Conservation (phyloP, 2,113 vertebrate species). For the Mionectes macconnelli region DNA sequence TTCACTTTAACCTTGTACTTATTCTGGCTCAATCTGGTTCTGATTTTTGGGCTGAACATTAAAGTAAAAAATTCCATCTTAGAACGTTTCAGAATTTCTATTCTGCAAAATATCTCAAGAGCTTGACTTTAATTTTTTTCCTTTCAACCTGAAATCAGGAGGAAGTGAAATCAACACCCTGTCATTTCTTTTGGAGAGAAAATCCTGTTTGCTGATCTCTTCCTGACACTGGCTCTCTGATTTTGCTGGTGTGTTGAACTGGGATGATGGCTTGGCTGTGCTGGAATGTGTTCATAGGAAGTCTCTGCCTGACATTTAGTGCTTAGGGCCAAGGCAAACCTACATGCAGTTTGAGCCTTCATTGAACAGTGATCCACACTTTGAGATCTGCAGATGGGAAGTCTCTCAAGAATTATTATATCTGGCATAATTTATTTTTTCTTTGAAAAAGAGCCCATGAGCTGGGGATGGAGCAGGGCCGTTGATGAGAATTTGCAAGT, state of each 20-base stretch:
- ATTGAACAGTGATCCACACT: rapidly evolving
- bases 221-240: background rate
- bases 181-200: background rate
- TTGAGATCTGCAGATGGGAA: background rate
- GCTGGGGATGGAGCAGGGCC: background rate
- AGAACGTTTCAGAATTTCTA: background rate
- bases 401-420: background rate
- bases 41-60: background rate
- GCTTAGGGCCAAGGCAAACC: background rate
- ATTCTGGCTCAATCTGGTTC: background rate
- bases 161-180: background rate
- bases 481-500: background rate
- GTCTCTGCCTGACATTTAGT: background rate
- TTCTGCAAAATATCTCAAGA: background rate
- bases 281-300: background rate
- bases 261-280: background rate
- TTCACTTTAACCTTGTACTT: background rate
- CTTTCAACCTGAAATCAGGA: background rate
- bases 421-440: background rate
- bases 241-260: background rate
- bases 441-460: rapidly evolving
- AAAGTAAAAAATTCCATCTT: background rate
- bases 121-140: background rate
- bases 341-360: background rate
- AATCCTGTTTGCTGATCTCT: background rate